Base-by-base conservation (phyloP, 2,113 vertebrate genomes). In the Podilymbus podiceps region DNA sequence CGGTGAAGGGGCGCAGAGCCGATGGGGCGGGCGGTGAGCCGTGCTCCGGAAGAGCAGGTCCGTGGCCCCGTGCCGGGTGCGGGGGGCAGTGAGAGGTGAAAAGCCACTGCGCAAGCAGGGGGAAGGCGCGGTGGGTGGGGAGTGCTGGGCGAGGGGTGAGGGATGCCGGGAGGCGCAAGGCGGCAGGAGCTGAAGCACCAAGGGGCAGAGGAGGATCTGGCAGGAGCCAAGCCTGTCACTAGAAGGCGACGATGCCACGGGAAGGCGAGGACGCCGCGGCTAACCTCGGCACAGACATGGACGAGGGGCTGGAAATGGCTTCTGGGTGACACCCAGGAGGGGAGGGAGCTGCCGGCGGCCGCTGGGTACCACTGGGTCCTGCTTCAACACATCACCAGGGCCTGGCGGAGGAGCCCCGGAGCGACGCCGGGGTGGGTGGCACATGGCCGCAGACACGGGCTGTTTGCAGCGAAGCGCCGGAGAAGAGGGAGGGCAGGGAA, bases 371-470 rank as follows among this genome's bases (percentile, higher is more conserved):
- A 6, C 44, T 3, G 8, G 64, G 60, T 5, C 3, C 40, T 0
- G 16, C 46, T 7, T 5, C 0, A 2, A 12, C 56, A 49, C 52
- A 27, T 3, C n/a, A 47, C 20, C 38, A 30, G 1, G 8, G 56
- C 42, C 24, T 2, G 11, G 55, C 15, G 33, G 56, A 75, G 40
- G 10, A 15, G 19, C 42, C 42, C 17, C 11, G 2, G 55, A 49
- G 42, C 73, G 28, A 55, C 13, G 5, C 42, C 6, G 24, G 33
- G 15, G 23, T 30, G 24, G 40, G 53, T 9, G 12, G 72, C 15
- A 13, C 42, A n/a, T 0, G 23, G 53, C 53, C 8, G 40, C 27
- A 35, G 53, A 30, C n/a, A 14, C 15, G 7, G 20, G n/a, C 35
- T 49, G 56, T 14, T 60, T 49, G 74, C 27, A 30, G 56, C 25